phyloP scores from a whole-genome alignment of 2,888 invertebrate genomes.

The Nemurella pictetii region DNA sequence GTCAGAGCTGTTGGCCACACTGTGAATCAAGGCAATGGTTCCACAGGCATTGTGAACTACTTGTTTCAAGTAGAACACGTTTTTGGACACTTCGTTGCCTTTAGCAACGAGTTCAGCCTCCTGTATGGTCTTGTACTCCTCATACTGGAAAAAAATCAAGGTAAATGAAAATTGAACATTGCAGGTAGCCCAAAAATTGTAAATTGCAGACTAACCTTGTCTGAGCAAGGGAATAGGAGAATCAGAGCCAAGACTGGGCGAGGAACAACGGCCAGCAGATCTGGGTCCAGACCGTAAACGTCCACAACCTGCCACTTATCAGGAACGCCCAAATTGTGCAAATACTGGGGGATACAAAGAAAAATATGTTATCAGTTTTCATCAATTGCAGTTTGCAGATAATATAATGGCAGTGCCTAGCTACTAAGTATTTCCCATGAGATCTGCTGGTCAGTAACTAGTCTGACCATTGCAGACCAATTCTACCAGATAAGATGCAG shows the following conservation, averaged over 20 bases:
- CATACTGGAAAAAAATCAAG: constrained; percentile 58
- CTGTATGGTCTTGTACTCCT: constrained; percentile 68
- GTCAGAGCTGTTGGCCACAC: constrained; percentile 85
- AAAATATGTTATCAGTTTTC: no score
- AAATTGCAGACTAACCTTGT: constrained; percentile 58
- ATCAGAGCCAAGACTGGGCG: constrained; percentile 84
- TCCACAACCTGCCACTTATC: constrained; percentile 82
- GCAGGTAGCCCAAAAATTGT: not conserved
- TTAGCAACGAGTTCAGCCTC: constrained; percentile 64
- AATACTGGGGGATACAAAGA: constrained; percentile 57
- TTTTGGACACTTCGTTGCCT: constrained; percentile 64
- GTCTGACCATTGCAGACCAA: no score
- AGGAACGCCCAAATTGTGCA: constrained; percentile 79
- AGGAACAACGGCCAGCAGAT: constrained; percentile 83
- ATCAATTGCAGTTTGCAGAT: no score
- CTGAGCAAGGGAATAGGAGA: constrained; percentile 82
- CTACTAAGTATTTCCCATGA: no score
- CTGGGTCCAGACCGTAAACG: constrained; percentile 88
- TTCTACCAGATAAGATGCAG: no score
- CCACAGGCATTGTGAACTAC: constrained; percentile 94
- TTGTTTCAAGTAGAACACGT: constrained; percentile 87
- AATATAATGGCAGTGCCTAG: no score
- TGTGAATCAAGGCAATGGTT: constrained; percentile 93
- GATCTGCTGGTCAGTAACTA: no score
- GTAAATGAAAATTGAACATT: not conserved